These are phyloP conservation scores for Dasysyrphus tricinctus DNA, from an alignment of 2,888 invertebrate genomes.

Conservation along the genomic window DNA sequence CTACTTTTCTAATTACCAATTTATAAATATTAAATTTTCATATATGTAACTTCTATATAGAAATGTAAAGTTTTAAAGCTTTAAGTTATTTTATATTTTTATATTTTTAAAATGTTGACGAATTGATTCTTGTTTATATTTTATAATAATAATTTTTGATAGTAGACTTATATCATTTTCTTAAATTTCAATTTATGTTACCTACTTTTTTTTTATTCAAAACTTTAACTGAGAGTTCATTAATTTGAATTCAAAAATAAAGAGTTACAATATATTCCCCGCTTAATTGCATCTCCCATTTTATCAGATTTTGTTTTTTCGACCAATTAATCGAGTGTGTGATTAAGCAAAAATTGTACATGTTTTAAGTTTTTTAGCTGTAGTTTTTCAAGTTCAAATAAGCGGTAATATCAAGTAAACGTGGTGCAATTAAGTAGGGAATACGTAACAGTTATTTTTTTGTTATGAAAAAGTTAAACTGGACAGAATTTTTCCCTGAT, in stretches of 20 bases:
- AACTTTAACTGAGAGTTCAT: background rate
- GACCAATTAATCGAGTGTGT: no score
- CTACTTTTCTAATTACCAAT: slow-evolving; percentile 51
- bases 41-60: slow-evolving; percentile 36
- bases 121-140: slow-evolving; percentile 22
- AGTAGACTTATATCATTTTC: slow-evolving; percentile 21
- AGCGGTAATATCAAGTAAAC: no score
- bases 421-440: no score
- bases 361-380: no score
- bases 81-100: slow-evolving; percentile 22
- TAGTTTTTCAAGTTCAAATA: no score
- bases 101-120: slow-evolving; percentile 27
- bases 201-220: slow-evolving; percentile 8
- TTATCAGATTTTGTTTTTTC: no score
- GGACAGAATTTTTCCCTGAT: no score
- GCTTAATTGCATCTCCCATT: no score
- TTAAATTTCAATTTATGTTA: background rate
- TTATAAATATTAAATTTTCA: slow-evolving; percentile 29
- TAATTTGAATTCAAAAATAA: background rate
- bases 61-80: slow-evolving; percentile 72
- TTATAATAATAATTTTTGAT: background rate
- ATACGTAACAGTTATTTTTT: no score
- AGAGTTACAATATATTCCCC: no score
- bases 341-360: no score
- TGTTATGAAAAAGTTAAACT: no score